phyloP scores from a whole-genome alignment of 2,888 invertebrate species.

The Morpho helenor region DNA sequence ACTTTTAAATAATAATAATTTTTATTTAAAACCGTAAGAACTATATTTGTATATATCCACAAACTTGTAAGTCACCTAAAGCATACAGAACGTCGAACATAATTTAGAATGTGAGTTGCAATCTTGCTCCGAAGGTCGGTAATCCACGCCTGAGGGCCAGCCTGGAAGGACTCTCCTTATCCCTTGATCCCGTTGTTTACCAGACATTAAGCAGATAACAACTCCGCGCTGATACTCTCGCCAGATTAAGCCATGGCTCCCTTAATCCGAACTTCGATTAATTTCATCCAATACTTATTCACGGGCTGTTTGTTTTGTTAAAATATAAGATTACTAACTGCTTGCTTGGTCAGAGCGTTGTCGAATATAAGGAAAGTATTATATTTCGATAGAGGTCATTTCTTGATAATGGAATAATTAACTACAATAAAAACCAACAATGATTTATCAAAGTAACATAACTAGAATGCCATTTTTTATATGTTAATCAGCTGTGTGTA shows the following conservation, averaged over 20 bases:
- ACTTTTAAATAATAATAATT: too few species aligned
- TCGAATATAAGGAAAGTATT: too few species aligned
- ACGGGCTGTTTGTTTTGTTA: conserved; percentile 45
- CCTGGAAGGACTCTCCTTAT: conserved; percentile 76
- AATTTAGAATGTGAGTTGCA: conserved; percentile 55
- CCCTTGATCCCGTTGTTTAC: conserved; percentile 80
- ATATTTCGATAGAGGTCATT: too few species aligned
- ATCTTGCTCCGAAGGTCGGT: conserved; percentile 60
- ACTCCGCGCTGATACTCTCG: conserved; percentile 75
- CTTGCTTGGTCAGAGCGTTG: neutral
- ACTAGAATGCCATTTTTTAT: too few species aligned
- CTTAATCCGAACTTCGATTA: conserved; percentile 77
- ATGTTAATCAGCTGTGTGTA: too few species aligned
- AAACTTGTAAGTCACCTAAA: conserved; percentile 21
- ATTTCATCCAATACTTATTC: conserved; percentile 75
- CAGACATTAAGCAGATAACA: conserved; percentile 81
- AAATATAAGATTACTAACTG: conserved; percentile 20
- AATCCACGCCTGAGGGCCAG: conserved; percentile 75
- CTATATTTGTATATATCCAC: too few species aligned
- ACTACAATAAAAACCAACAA: too few species aligned
- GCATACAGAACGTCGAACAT: conserved; percentile 29
- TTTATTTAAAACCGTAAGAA: too few species aligned
- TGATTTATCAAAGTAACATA: too few species aligned
- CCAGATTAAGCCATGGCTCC: conserved; percentile 71
- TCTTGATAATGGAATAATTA: too few species aligned